Base-by-base conservation (phyloP, 2,113 vertebrate species). In the Gadus macrocephalus region DNA sequence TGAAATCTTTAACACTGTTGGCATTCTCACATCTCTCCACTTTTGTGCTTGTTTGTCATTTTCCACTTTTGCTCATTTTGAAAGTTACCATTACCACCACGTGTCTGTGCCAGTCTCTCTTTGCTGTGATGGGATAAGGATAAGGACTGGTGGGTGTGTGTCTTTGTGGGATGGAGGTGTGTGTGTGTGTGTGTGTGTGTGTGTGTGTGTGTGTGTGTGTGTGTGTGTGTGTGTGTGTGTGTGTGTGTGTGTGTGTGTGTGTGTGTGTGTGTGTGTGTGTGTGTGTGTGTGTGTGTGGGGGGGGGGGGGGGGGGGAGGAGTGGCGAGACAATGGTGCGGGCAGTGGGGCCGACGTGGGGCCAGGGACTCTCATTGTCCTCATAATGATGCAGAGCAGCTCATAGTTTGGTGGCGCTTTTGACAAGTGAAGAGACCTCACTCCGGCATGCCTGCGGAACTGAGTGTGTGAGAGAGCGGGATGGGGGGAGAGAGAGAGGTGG, bases 331-430 rank as follows among this genome's bases (percentile, higher is more conserved):
- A 90, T 89, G 78, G 86, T 83, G 85, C 86, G 86, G 87, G 87
- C 82, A 84, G 78, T 73, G 76, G 75, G 76, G 77, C 79, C 81
- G 87, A 81, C 83, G 78, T 73, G 76, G 75, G 76, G 77, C 79
- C 81, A 78, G 85, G 82, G 85, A 89, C 86, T 84, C 82, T 89
- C 82, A 87, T 89, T 90, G 85, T 89, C 71, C 75, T 81, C 74
- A 83, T 86, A 88, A 87, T 90, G 83, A 81, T 85, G 82, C 72
- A 9, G 85, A 85, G 81, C 79, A 85, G 81, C 83, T 86, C 84
- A 86, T 85, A 79, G 87, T 86, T 89, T 83, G 85, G 81, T 82
- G 86, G 78, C 64, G 79, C 81, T 83, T 89, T 88, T 88, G 84
- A 88, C 83, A 81, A 78, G 79, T 80, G 78, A 84, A 81, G 78